Conservation (phyloP, 2,797 vertebrate genomes). For the Apodemus agrarius region DNA sequence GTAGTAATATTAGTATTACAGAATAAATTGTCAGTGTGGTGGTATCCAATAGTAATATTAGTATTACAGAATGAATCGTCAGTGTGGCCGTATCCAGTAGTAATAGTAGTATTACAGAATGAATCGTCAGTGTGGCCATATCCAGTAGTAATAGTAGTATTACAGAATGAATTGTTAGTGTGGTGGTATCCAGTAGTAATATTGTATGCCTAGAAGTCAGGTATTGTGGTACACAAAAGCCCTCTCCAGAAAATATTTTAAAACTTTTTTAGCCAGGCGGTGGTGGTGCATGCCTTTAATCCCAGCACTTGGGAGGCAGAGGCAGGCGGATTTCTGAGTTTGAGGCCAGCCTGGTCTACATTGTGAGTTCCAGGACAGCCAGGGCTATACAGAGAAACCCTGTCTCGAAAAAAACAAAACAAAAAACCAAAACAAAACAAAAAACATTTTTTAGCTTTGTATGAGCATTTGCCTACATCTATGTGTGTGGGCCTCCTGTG, state of each 20-base stretch:
- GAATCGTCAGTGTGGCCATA: neutral
- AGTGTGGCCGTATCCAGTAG: rapidly evolving
- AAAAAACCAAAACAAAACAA: too few relatives aligned
- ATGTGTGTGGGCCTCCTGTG: neutral
- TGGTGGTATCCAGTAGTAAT: rapidly evolving
- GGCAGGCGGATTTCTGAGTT: too few relatives aligned
- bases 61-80: too few relatives aligned
- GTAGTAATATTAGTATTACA: too few relatives aligned
- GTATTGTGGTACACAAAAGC: neutral
- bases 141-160: rapidly evolving
- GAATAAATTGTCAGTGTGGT: neutral
- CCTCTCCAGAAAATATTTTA: neutral
- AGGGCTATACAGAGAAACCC: too few relatives aligned
- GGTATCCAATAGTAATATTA: rapidly evolving
- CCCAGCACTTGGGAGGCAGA: too few relatives aligned
- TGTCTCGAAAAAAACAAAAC: too few relatives aligned
- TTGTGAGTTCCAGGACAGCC: too few relatives aligned
- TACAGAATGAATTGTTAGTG: neutral
- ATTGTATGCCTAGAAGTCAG: neutral
- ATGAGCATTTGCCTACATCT: neutral
- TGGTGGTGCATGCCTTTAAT: too few relatives aligned
- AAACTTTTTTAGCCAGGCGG: too few relatives aligned
- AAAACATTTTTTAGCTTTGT: neutral
- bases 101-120: too few relatives aligned
- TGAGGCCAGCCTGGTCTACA: too few relatives aligned